A percentile compares a stretch with the other conserved stretches of the same genome.
phyloP scores from a whole-genome alignment of 2,113 vertebrate species.

The Fregetta grallaria region DNA sequence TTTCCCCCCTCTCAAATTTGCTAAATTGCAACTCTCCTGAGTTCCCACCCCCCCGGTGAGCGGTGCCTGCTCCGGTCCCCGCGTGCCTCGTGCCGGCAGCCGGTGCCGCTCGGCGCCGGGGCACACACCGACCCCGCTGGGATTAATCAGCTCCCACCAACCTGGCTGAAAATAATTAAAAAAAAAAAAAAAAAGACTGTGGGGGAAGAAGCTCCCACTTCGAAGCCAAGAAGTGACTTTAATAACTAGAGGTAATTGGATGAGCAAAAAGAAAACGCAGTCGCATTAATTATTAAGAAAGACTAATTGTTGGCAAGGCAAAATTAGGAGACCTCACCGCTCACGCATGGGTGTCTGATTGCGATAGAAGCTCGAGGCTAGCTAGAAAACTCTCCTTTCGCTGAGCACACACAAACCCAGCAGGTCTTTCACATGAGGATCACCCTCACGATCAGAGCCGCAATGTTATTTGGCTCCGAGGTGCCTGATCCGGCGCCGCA shows the following conservation, averaged over 20 bases:
- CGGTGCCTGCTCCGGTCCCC: accelerated
- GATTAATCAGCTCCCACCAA: background rate
- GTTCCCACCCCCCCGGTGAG: background rate
- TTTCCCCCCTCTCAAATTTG: background rate
- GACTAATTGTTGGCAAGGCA: background rate
- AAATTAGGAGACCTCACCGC: background rate
- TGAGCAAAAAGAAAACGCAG: background rate
- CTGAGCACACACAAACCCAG: background rate
- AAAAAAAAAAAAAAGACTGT: background rate
- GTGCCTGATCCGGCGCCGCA: background rate
- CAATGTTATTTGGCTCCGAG: background rate
- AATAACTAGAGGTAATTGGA: background rate
- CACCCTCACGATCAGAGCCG: background rate
- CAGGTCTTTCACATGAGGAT: background rate
- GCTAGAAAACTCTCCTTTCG: background rate
- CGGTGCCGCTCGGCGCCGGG: accelerated
- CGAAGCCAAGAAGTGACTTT: background rate
- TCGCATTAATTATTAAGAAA: background rate
- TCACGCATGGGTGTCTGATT: background rate
- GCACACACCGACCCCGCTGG: background rate
- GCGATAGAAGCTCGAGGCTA: background rate
- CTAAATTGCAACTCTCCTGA: background rate
- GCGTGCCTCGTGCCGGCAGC: background rate
- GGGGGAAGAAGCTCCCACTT: background rate
- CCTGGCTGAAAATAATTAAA: background rate